Evolutionary conservation across 2,113 vertebrate genomes (phyloP).

Genomic region (Calypte anna): DNA sequence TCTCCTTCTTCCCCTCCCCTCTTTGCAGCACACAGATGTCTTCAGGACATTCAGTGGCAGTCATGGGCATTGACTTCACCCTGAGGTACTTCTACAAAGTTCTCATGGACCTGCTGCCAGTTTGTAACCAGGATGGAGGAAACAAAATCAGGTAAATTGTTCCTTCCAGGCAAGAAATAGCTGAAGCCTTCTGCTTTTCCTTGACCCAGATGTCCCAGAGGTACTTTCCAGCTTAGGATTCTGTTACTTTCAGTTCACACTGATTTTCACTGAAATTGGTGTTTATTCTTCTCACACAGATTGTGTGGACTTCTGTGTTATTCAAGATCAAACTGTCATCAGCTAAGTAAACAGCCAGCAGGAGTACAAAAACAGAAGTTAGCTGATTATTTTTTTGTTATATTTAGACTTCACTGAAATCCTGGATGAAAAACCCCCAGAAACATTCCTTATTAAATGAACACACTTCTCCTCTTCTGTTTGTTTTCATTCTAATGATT

Average conservation of each 20-base stretch:
- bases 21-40: conserved; percentile 84
- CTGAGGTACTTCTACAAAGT: conserved; percentile 98
- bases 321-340: background rate
- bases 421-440: background rate
- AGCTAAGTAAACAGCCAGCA: background rate
- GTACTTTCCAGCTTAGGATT: background rate
- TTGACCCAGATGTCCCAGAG: background rate
- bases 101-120: conserved; percentile 91
- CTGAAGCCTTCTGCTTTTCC: fast-evolving
- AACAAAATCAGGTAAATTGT: conserved; percentile 91
- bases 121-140: conserved; percentile 96
- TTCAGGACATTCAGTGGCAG: conserved; percentile 90
- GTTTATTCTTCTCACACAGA: background rate
- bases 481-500: background rate
- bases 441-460: background rate
- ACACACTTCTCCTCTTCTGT: background rate
- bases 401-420: background rate
- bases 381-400: background rate
- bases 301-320: background rate
- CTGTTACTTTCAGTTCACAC: background rate
- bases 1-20: background rate
- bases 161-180: background rate
- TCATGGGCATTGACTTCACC: conserved; percentile 99
- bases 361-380: background rate
- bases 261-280: background rate